Percentiles rank a stretch among this genome's conserved stretches.
phyloP scores from a whole-genome alignment of 2,113 vertebrate species.

The Lepidothrix coronata region DNA sequence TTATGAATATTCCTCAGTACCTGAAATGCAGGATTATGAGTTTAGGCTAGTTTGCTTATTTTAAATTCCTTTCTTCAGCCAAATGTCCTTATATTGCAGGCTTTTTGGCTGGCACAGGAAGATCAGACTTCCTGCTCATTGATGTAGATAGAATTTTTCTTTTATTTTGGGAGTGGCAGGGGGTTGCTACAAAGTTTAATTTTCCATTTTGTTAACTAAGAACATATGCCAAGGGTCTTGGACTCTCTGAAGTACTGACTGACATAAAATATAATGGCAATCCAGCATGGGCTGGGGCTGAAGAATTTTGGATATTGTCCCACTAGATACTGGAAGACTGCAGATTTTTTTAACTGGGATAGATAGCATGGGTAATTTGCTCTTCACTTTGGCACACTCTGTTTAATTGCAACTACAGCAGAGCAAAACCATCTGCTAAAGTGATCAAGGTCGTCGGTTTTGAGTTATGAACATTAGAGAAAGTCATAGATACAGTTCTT shows the following conservation, averaged over 20 bases:
- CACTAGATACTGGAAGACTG: slow-evolving; percentile 39
- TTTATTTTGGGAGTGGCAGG: slow-evolving; percentile 65
- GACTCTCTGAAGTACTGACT: slow-evolving; percentile 62
- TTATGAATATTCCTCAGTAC: background rate
- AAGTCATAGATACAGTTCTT: slow-evolving; percentile 35
- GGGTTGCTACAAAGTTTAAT: slow-evolving; percentile 68
- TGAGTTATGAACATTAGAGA: slow-evolving; percentile 59
- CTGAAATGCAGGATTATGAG: background rate
- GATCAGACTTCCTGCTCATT: slow-evolving; percentile 53
- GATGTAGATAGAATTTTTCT: slow-evolving; percentile 62
- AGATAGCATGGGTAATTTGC: slow-evolving; percentile 63
- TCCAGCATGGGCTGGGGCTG: slow-evolving; percentile 28
- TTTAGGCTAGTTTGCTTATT: slow-evolving; percentile 14
- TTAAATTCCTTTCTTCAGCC: slow-evolving; percentile 24
- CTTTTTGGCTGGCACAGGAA: slow-evolving; percentile 42
- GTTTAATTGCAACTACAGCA: slow-evolving; percentile 62
- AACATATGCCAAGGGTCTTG: slow-evolving; percentile 68
- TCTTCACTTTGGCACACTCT: slow-evolving; percentile 62
- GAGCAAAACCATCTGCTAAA: slow-evolving; percentile 65
- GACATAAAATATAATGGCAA: slow-evolving; percentile 64
- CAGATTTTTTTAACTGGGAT: slow-evolving; percentile 50
- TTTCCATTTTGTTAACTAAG: slow-evolving; percentile 71
- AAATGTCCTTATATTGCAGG: slow-evolving; percentile 16
- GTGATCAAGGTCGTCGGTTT: slow-evolving; percentile 50
- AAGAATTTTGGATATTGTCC: slow-evolving; percentile 61